These are phyloP conservation scores for Epicampocera succincta DNA, from an alignment of 2,888 invertebrate genomes.

Conservation along the genomic window DNA sequence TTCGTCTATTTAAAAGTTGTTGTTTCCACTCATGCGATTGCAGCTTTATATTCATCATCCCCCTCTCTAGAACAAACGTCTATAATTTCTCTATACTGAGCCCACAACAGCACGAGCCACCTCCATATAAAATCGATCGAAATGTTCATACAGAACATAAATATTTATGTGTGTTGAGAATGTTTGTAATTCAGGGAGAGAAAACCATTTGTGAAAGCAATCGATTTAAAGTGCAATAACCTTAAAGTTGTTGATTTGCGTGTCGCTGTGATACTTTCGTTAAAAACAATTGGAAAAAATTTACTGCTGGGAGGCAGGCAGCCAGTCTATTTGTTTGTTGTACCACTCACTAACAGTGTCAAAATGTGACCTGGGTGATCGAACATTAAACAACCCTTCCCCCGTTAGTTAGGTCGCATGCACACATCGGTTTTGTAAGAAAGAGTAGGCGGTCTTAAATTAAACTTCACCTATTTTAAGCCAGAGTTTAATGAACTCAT, in stretches of 20 bases:
- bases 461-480: constrained; percentile 59
- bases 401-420: constrained; percentile 22
- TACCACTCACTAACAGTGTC: neutral
- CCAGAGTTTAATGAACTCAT: constrained; percentile 56
- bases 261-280: constrained; percentile 38
- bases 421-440: constrained; percentile 7
- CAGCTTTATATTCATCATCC: constrained; percentile 34
- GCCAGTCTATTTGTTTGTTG: neutral
- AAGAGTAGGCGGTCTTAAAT: constrained; percentile 7
- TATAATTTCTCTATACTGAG: neutral
- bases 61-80: neutral
- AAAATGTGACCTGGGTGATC: constrained; percentile 13
- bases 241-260: constrained; percentile 66
- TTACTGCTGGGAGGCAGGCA: neutral
- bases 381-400: constrained; percentile 58
- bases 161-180: neutral
- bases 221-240: constrained; percentile 68
- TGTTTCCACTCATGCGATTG: neutral
- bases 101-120: constrained; percentile 60
- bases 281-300: constrained; percentile 4
- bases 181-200: constrained; percentile 5
- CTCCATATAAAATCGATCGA: constrained; percentile 5
- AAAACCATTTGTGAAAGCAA: constrained; percentile 62
- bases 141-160: constrained; percentile 40
- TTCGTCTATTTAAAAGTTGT: constrained; percentile 30